phyloP scores from a whole-genome alignment of 2,888 invertebrate species.

The Hypena proboscidalis region DNA sequence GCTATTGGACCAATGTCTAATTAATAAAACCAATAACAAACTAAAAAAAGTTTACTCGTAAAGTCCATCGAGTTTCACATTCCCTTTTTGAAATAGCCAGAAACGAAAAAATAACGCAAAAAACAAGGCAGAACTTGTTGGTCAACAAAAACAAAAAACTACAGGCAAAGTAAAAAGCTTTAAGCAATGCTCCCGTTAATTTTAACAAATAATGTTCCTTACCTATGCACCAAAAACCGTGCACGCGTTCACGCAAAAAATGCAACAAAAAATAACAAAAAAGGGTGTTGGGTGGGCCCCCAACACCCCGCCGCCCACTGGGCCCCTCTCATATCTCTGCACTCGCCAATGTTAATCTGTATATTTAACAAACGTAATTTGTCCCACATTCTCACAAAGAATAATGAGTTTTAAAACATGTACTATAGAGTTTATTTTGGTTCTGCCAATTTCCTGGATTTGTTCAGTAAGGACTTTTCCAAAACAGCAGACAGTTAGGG shows the following conservation, averaged over 20 bases:
- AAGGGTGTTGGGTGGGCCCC: conserved; percentile 72
- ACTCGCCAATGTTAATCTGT: conserved; percentile 81
- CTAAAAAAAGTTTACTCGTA: no score
- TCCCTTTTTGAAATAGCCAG: neutral
- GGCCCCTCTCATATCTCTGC: conserved; percentile 74
- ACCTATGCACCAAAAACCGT: conserved; percentile 63
- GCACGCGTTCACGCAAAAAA: conserved; percentile 75
- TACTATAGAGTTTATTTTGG: conserved; percentile 42
- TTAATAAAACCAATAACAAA: no score
- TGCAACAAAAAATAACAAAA: conserved; percentile 76
- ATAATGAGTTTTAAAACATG: conserved; percentile 41
- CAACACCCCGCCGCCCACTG: conserved; percentile 61
- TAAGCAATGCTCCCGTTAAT: conserved; percentile 21
- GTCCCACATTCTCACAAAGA: conserved; percentile 42
- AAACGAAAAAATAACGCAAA: neutral
- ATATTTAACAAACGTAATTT: conserved; percentile 75
- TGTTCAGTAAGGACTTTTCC: conserved; percentile 63
- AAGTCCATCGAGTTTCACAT: no score
- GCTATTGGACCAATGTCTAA: no score
- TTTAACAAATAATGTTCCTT: conserved; percentile 43
- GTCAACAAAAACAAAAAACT: no score
- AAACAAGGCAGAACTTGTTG: no score
- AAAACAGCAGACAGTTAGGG: conserved; percentile 75
- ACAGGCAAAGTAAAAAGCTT: no score
- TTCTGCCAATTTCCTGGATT: conserved; percentile 40